Base-by-base conservation (phyloP, 2,888 invertebrate species). In the Micoletzkya japonica region DNA sequence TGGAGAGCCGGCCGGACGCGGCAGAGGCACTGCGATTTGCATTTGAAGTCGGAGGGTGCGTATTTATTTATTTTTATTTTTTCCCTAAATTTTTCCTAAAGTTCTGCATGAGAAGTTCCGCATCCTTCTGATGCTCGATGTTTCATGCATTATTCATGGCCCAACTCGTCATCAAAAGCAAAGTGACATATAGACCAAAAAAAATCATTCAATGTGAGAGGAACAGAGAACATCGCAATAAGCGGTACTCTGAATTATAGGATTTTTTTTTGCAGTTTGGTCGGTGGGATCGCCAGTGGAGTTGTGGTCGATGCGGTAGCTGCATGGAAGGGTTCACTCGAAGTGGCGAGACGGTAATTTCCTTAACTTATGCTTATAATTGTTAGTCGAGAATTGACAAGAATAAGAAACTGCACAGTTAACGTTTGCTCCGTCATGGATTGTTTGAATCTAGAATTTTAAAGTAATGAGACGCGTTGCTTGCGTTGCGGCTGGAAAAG, bases 41-140 rank as follows among this genome's bases (percentile, higher is more conserved):
- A 28, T 76, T 76, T 56, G 79, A 79, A 67, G 24, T 73, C 26
- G 77, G 77, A 24, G 79, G 79, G 75, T 75, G 7, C 30, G 63
- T 44, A n/a, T n/a, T n/a, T n/a, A n/a, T n/a, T n/a, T n/a, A n/a
- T n/a, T n/a, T n/a, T n/a, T n/a, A n/a, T n/a, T n/a, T n/a, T n/a
- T n/a, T n/a, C n/a, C n/a, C n/a, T n/a, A n/a, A n/a, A n/a, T n/a
- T n/a, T n/a, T n/a, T n/a, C n/a, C n/a, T n/a, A n/a, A n/a, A n/a
- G n/a, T n/a, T n/a, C n/a, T n/a, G n/a, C n/a, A n/a, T n/a, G n/a
- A n/a, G n/a, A n/a, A n/a, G n/a, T n/a, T n/a, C n/a, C n/a, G n/a
- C n/a, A n/a, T n/a, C n/a, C n/a, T n/a, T n/a, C n/a, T n/a, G n/a
- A n/a, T n/a, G n/a, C n/a, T n/a, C n/a, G n/a, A n/a, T n/a, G n/a